A percentile compares a stretch with the other conserved stretches of the same genome.
These are phyloP conservation scores for Ara ararauna DNA, from an alignment of 2,797 vertebrate genomes.

Conservation along the genomic window DNA sequence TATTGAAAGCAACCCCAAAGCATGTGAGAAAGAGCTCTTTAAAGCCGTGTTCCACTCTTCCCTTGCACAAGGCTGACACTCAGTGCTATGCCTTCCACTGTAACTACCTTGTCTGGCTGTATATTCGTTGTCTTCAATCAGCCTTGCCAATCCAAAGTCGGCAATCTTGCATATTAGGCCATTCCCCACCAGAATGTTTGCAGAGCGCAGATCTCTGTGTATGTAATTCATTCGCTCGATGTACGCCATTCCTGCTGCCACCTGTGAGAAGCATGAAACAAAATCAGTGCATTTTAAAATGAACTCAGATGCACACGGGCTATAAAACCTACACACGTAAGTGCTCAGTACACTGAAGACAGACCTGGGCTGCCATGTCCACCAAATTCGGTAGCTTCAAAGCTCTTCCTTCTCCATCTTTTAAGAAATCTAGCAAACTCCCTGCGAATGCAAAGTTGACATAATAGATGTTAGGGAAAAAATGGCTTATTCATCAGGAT, in stretches of 20 bases:
- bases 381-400: slow-evolving; percentile 95
- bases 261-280: slow-evolving; percentile 74
- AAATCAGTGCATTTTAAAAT: neutral
- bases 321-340: neutral
- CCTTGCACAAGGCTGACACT: neutral
- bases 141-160: slow-evolving; percentile 92
- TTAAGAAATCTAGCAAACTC: slow-evolving; percentile 96
- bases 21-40: neutral
- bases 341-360: neutral
- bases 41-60: neutral
- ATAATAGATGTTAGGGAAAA: neutral
- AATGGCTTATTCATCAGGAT: neutral
- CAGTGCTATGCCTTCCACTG: neutral
- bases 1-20: neutral
- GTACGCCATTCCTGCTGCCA: slow-evolving; percentile 96
- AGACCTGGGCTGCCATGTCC: slow-evolving; percentile 97
- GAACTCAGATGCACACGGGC: neutral
- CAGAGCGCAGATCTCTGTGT: slow-evolving; percentile 93
- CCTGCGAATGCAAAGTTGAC: slow-evolving; percentile 79
- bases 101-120: slow-evolving; percentile 92
- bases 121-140: slow-evolving; percentile 98
- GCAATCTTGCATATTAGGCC: slow-evolving; percentile 96
- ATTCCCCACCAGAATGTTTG: slow-evolving; percentile 95
- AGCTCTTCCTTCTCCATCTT: slow-evolving; percentile 94
- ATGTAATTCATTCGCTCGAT: slow-evolving; percentile 99